Evolutionary conservation across 1,140 invertebrate genomes (phyloP).

Genomic region (Macrocentrus cingulum): DNA sequence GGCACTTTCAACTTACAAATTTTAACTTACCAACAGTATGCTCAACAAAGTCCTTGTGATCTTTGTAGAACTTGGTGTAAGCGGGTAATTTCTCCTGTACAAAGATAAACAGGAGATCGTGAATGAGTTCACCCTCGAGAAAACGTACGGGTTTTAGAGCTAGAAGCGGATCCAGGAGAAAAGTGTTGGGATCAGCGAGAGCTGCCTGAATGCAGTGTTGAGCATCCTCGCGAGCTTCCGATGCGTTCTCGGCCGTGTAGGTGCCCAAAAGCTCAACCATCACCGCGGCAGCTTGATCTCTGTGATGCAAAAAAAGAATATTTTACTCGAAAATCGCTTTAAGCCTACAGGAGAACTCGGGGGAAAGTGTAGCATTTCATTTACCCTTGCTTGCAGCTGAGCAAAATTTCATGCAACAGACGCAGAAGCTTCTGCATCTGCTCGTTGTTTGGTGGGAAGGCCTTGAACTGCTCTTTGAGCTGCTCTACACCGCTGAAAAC

Average conservation of each 20-base stretch:
- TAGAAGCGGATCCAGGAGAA: constrained; percentile 90
- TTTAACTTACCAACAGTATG: constrained; percentile 69
- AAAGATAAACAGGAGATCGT: constrained; percentile 94
- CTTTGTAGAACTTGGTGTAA: constrained; percentile 89
- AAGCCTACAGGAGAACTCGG: too few species aligned
- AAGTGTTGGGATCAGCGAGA: constrained; percentile 91
- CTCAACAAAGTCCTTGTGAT: constrained; percentile 89
- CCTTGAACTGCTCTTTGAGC: constrained; percentile 80
- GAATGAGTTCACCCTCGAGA: constrained; percentile 92
- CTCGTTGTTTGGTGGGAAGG: constrained; percentile 82
- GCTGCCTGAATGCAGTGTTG: constrained; percentile 95
- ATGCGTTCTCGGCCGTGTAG: constrained; percentile 95
- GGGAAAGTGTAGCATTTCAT: constrained; percentile 11
- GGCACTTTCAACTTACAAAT: too few species aligned
- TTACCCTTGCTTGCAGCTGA: constrained; percentile 72
- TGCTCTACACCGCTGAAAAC: constrained; percentile 80
- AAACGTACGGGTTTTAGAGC: constrained; percentile 92
- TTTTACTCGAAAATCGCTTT: not conserved
- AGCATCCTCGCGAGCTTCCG: constrained; percentile 93
- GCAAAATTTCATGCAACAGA: constrained; percentile 83
- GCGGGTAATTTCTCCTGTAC: constrained; percentile 89
- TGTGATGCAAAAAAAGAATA: constrained; percentile 41
- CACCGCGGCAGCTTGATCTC: constrained; percentile 89
- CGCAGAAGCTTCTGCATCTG: constrained; percentile 92
- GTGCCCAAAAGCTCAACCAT: constrained; percentile 96